These are phyloP conservation scores for Anarrhichthys ocellatus DNA, from an alignment of 2,113 vertebrate species.

Conservation along the genomic window DNA sequence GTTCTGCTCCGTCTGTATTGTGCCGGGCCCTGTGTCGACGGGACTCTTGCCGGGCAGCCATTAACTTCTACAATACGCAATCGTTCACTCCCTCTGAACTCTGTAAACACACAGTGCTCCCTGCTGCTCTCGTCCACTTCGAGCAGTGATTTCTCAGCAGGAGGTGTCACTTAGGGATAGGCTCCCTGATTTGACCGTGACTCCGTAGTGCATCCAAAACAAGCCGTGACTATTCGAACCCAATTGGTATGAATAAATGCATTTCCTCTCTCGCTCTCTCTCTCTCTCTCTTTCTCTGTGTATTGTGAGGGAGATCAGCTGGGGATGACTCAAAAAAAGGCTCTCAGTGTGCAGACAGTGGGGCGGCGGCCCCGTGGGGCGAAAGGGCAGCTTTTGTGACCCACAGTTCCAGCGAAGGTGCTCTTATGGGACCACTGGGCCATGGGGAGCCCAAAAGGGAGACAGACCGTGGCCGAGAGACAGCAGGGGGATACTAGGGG, in stretches of 20 bases:
- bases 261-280: conserved; percentile 30
- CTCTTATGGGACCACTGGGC: conserved; percentile 56
- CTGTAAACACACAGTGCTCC: conserved; percentile 53
- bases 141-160: conserved; percentile 37
- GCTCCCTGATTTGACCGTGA: conserved; percentile 41
- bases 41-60: conserved; percentile 64
- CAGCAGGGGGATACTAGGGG: conserved; percentile 36
- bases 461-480: conserved; percentile 36
- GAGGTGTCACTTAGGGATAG: conserved; percentile 32
- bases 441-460: conserved; percentile 45
- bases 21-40: conserved; percentile 61
- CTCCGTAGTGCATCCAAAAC: conserved; percentile 29
- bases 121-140: conserved; percentile 34
- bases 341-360: conserved; percentile 36
- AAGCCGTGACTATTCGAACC: conserved; percentile 26
- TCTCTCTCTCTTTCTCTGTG: neutral
- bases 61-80: conserved; percentile 69
- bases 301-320: conserved; percentile 63
- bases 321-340: conserved; percentile 39
- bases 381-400: conserved; percentile 52
- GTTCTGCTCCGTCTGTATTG: conserved; percentile 65
- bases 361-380: conserved; percentile 37
- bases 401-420: conserved; percentile 46
- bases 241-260: conserved; percentile 33
- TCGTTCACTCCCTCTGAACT: conserved; percentile 58